These are phyloP conservation scores for Bungarus multicinctus DNA, from an alignment of 2,113 vertebrate species.

Conservation along the genomic window DNA sequence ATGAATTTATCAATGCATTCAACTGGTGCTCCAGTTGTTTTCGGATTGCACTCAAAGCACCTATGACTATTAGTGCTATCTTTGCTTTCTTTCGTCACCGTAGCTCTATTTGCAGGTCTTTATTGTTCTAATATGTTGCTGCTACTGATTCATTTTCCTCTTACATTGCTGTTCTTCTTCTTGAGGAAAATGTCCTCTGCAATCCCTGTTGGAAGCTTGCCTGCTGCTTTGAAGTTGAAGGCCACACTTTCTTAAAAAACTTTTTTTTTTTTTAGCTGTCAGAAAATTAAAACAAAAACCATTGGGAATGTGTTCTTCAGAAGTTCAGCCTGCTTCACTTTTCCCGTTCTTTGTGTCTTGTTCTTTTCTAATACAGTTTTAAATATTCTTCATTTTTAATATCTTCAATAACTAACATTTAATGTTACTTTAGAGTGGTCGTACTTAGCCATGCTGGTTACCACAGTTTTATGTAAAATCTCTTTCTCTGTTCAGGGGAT, in stretches of 20 bases:
- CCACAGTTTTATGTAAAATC: not conserved
- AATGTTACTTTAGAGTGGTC: not conserved
- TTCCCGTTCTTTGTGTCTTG: not conserved
- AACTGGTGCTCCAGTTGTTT: not conserved
- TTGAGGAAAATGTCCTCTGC: not conserved
- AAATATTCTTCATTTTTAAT: not conserved
- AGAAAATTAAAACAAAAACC: not conserved
- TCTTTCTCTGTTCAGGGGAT: not conserved
- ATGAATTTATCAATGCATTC: not conserved
- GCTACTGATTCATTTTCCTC: not conserved
- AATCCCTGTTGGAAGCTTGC: not conserved
- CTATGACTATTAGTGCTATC: not conserved
- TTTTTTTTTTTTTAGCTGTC: not conserved
- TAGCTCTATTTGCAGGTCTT: not conserved
- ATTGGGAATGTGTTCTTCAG: rapidly evolving
- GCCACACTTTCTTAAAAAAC: not conserved
- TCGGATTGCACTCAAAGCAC: not conserved
- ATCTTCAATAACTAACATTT: not conserved
- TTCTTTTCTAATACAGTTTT: not conserved
- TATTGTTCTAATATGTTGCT: not conserved
- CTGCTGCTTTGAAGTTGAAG: not conserved
- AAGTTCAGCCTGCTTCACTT: conserved; percentile 5
- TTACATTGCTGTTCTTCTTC: not conserved
- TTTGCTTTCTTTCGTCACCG: not conserved
- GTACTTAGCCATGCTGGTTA: not conserved